Percentiles rank a stretch among this genome's conserved stretches.
phyloP scores from a whole-genome alignment of 2,888 invertebrate genomes.

The Lampropteryx suffumata region DNA sequence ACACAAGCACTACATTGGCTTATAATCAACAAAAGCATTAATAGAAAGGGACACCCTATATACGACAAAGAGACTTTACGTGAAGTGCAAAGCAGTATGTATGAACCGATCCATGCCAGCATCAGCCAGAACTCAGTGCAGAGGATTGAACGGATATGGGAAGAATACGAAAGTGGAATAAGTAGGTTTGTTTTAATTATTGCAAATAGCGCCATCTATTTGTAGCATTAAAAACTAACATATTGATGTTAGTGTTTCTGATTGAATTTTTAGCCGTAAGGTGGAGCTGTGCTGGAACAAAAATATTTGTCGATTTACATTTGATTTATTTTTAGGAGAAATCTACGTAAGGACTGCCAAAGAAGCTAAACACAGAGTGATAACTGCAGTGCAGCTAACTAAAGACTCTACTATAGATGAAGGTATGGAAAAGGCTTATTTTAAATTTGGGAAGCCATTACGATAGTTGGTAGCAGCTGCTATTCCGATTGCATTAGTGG shows the following conservation, averaged over 20 bases:
- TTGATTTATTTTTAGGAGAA: slow-evolving; percentile 52
- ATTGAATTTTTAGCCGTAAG: too few species aligned
- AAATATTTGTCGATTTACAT: too few species aligned
- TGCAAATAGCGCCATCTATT: too few species aligned
- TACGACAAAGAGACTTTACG: slow-evolving; percentile 63
- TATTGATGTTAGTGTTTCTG: too few species aligned
- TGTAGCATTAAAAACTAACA: too few species aligned
- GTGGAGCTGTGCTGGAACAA: too few species aligned
- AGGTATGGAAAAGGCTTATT: slow-evolving; percentile 48
- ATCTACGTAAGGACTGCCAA: slow-evolving; percentile 58
- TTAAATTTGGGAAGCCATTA: too few species aligned
- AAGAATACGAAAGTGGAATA: slow-evolving; percentile 68
- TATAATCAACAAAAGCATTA: slow-evolving; percentile 69
- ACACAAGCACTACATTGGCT: slow-evolving; percentile 81
- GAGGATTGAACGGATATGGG: slow-evolving; percentile 66
- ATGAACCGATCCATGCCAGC: slow-evolving; percentile 52
- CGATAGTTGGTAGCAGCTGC: too few species aligned
- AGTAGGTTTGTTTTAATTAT: slow-evolving; percentile 56
- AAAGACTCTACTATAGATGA: slow-evolving; percentile 70
- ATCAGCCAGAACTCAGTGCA: slow-evolving; percentile 60
- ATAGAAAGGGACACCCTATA: slow-evolving; percentile 73
- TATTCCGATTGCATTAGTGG: too few species aligned
- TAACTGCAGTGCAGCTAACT: slow-evolving; percentile 37
- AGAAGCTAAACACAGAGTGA: slow-evolving; percentile 42
- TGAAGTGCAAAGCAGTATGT: slow-evolving; percentile 52